Percentiles rank a stretch among this genome's conserved stretches.
Conservation (phyloP, 2,888 invertebrate species). For the Drosophila stalkeri region DNA sequence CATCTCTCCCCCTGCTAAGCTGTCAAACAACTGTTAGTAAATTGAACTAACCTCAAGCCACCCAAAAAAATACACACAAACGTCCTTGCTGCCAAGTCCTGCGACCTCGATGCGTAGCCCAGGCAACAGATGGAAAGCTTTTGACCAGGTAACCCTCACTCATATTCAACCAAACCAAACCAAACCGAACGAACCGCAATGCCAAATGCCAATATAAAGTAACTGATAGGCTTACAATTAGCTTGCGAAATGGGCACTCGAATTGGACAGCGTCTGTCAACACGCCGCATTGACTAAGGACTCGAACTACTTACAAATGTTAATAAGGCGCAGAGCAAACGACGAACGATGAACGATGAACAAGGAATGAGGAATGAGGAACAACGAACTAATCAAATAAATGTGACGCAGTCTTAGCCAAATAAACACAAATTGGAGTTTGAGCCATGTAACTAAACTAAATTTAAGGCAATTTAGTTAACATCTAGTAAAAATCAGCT, state of each 20-base stretch:
- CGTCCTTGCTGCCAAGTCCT: background rate
- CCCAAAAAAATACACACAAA: background rate
- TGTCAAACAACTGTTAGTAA: conserved; percentile 5
- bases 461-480: background rate
- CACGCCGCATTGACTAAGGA: conserved; percentile 50
- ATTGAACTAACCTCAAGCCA: conserved; percentile 10
- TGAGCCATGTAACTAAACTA: background rate
- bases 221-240: conserved; percentile 52
- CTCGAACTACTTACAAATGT: conserved; percentile 40
- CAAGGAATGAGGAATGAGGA: background rate
- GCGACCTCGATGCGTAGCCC: conserved; percentile 8
- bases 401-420: conserved; percentile 23
- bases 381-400: background rate
- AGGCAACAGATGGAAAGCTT: conserved; percentile 30
- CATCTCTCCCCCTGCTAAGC: background rate
- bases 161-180: conserved; percentile 1
- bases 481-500: background rate
- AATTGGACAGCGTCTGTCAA: conserved; percentile 34
- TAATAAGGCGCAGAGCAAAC: conserved; percentile 50
- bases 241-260: conserved; percentile 35
- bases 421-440: conserved; percentile 17
- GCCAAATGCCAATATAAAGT: conserved; percentile 26
- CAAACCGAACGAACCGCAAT: conserved; percentile 22
- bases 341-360: background rate
- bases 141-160: conserved; percentile 5